Percentiles rank a stretch among this genome's conserved stretches.
Conservation (phyloP, 2,797 vertebrate species). For the Microcaecilia unicolor region DNA sequence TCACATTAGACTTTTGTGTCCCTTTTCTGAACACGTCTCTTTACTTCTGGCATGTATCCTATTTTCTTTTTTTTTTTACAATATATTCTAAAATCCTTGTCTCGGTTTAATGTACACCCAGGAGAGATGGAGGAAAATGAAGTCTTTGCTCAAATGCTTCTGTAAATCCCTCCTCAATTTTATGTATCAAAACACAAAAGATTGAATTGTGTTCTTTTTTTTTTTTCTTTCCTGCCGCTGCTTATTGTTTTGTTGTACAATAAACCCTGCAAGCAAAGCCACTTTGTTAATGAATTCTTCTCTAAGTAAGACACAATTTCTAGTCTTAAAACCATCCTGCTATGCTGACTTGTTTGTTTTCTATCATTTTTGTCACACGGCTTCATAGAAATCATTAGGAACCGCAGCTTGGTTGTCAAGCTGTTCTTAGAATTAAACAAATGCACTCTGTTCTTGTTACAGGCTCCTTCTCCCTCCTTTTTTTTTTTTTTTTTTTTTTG, state of each 20-base stretch:
- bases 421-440: slow-evolving; percentile 16
- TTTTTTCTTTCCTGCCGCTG: neutral
- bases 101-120: too few species aligned
- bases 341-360: slow-evolving; percentile 7
- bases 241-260: neutral
- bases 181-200: neutral
- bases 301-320: slow-evolving; percentile 18
- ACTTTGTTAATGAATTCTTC: slow-evolving; percentile 7
- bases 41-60: too few species aligned
- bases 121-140: too few species aligned
- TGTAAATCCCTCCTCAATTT: too few species aligned
- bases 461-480: neutral
- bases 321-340: slow-evolving; percentile 3
- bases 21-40: too few species aligned
- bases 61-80: too few species aligned
- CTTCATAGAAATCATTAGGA: slow-evolving; percentile 34
- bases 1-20: too few species aligned
- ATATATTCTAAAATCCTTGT: too few species aligned
- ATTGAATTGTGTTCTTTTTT: neutral
- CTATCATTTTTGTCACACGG: slow-evolving; percentile 23
- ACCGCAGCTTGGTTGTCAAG: slow-evolving; percentile 18
- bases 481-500: neutral
- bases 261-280: slow-evolving; percentile 1
- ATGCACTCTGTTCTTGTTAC: neutral
- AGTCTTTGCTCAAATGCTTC: too few species aligned